Evolutionary conservation across 2,888 invertebrate species (phyloP), one percentile per base, ranked within the genome.

Genomic region (Diadegma fenestrale): DNA sequence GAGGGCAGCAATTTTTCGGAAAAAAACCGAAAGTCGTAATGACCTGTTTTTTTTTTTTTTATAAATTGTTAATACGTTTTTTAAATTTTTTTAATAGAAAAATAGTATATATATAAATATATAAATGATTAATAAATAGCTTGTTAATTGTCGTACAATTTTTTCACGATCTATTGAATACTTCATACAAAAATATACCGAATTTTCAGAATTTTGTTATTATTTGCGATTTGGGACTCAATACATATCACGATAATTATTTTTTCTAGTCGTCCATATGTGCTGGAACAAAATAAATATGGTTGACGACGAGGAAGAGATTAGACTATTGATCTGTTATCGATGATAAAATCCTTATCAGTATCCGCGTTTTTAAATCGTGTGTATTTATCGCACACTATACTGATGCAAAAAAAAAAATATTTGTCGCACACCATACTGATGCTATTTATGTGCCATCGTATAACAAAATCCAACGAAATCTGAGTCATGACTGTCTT

Each of bases 291-390:
- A 43, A 26, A 72, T 17, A 4, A 72, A 72, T 63, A 68, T 51
- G 14, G 30, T 41, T 41, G 10, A 2, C 51, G 17, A 54, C 6
- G 19, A 30, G 41, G 33, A 54, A 19, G 22, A 73, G 45, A 51
- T 72, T 37, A 30, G 41, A 80, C 37, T 37, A 58, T 75, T 48
- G 64, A 77, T 66, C 30, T 41, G 37, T 77, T 58, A 68, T 41
- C 22, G 41, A 66, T 22, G 51, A 64, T 26, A 4, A 64, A 43
- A n/a, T 17, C 71, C 45, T 80, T 77, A 77, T 80, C 48, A n/a
- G 22, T 58, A 58, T 72, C 3, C 1, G 58, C 61, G 12, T 33
- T 45, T 51, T 30, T 54, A 33, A 12, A 22, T 66, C 48, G 45
- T 41, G 30, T 37, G 45, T n/a, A n/a, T 75, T 22, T n/a, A 45